These are phyloP conservation scores for Callocephalon fimbriatum DNA, from an alignment of 2,113 vertebrate species.

Conservation along the genomic window DNA sequence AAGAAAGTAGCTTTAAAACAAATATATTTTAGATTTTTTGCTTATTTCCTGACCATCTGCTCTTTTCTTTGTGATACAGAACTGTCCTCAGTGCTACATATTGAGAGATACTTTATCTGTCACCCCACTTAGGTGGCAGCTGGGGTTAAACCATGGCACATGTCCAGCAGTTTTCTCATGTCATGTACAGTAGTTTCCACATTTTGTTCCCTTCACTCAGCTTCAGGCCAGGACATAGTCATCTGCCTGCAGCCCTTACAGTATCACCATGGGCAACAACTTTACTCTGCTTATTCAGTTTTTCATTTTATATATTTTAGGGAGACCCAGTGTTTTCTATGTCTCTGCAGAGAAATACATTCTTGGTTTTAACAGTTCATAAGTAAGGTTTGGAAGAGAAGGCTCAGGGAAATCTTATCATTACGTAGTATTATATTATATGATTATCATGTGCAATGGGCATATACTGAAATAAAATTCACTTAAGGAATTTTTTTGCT, in stretches of 20 bases:
- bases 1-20: not conserved
- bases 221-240: not conserved
- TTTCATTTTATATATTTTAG: not conserved
- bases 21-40: not conserved
- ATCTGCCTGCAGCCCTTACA: not conserved
- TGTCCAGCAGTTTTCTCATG: not conserved
- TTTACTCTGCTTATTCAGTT: not conserved
- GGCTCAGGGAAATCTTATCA: not conserved
- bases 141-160: not conserved
- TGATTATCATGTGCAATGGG: not conserved
- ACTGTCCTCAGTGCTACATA: not conserved
- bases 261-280: not conserved
- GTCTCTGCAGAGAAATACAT: not conserved
- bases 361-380: not conserved
- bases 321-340: not conserved
- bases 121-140: not conserved
- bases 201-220: not conserved
- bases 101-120: not conserved
- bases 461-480: not conserved
- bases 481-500: not conserved
- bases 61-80: not conserved
- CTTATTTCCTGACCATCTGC: not conserved
- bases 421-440: not conserved
- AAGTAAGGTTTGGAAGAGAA: not conserved
- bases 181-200: not conserved